Conservation (phyloP, 2,797 vertebrate species). For the Diplodus sargus region DNA sequence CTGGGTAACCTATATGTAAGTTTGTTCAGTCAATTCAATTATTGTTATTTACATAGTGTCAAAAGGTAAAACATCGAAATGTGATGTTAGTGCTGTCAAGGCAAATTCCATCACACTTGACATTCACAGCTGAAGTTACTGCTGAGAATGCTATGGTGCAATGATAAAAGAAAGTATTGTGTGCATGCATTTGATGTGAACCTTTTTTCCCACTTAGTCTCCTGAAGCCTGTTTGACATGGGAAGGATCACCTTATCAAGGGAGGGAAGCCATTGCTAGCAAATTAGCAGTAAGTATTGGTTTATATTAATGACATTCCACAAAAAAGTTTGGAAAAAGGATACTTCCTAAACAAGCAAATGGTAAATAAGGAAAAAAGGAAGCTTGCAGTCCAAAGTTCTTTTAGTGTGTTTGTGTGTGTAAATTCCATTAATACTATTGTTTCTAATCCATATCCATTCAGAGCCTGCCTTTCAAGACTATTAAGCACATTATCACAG, state of each 20-base stretch:
- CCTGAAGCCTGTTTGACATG: conserved; percentile 86
- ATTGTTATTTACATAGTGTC: not conserved
- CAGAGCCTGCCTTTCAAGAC: conserved; percentile 84
- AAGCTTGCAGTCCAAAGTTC: not conserved
- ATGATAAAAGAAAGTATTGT: not conserved
- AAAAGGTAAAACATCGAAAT: not conserved
- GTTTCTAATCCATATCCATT: conserved; percentile 25
- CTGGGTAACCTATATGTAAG: conserved; percentile 83
- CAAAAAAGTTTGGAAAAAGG: not conserved
- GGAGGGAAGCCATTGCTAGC: conserved; percentile 81
- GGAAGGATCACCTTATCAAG: conserved; percentile 84
- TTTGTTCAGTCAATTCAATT: conserved; percentile 7
- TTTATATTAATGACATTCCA: not conserved
- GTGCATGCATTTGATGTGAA: not conserved
- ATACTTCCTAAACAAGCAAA: not conserved
- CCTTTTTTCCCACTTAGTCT: conserved; percentile 66
- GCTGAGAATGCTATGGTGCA: not conserved
- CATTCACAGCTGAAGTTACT: not conserved
- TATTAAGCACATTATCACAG: conserved; percentile 85
- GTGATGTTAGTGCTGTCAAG: not conserved
- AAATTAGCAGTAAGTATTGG: conserved; percentile 79
- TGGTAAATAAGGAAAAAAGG: not conserved
- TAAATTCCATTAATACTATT: conserved; percentile 9
- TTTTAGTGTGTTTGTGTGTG: conserved; percentile 10
- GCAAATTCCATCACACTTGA: not conserved